Conservation (phyloP, 2,888 invertebrate genomes). For the Habrosyne pyritoides region DNA sequence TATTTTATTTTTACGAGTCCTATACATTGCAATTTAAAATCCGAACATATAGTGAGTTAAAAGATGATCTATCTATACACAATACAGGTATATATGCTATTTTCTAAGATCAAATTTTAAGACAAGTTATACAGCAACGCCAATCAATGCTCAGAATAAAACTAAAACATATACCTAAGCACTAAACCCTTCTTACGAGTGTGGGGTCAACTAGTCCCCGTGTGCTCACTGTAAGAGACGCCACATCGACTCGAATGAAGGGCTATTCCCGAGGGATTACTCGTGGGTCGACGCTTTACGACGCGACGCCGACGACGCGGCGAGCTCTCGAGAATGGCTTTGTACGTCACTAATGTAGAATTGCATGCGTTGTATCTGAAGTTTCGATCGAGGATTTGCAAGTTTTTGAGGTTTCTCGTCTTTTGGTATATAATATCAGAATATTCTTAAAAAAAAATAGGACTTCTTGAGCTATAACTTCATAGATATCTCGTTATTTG, state of each 20-base stretch:
- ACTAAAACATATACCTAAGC: background rate
- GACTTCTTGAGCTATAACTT: no score
- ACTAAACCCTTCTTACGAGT: background rate
- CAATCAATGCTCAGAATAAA: background rate
- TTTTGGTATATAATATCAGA: no score
- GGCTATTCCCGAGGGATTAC: background rate
- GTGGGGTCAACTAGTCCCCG: background rate
- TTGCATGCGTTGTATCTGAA: background rate
- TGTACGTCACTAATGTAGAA: conserved; percentile 1
- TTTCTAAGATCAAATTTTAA: no score
- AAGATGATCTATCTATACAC: no score
- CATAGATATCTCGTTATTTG: no score
- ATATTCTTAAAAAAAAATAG: no score
- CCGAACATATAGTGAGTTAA: no score
- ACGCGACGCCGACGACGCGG: background rate
- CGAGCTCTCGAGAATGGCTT: background rate
- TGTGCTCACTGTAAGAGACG: background rate
- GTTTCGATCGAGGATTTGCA: background rate
- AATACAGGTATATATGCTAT: no score
- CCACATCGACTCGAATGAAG: conserved; percentile 1
- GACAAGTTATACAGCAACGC: background rate
- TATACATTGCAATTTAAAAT: no score
- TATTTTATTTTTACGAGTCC: no score
- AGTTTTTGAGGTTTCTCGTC: background rate
- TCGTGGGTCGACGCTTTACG: background rate